Evolutionary conservation across 2,888 invertebrate genomes (phyloP).

Genomic region (Phortica okadai): DNA sequence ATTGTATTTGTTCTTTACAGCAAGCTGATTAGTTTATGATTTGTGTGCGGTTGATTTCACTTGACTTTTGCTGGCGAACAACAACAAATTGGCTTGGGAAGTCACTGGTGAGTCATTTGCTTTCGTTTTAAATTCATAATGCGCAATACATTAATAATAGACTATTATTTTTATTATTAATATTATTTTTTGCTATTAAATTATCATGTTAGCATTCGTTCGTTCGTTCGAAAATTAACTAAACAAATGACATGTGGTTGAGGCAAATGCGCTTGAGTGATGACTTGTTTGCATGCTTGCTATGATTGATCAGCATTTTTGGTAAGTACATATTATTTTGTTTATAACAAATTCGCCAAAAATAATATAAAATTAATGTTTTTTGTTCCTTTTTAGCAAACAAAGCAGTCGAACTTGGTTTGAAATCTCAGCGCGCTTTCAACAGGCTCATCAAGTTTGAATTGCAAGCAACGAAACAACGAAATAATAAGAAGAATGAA

Average conservation of each 20-base stretch:
- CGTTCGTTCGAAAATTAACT: not conserved
- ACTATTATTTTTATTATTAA: not conserved
- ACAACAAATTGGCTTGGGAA: not conserved
- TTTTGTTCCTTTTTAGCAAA: too few species aligned
- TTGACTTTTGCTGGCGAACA: not conserved
- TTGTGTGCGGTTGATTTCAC: slow-evolving; percentile 4
- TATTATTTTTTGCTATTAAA: not conserved
- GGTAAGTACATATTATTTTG: too few species aligned
- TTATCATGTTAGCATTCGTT: too few species aligned
- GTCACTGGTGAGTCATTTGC: slow-evolving; percentile 10
- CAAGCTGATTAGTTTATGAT: not conserved
- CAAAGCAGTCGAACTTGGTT: too few species aligned
- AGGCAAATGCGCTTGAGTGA: slow-evolving; percentile 1
- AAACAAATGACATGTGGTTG: not conserved
- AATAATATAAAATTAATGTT: too few species aligned
- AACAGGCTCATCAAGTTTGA: slow-evolving; percentile 64
- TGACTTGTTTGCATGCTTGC: too few species aligned
- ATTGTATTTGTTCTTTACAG: not conserved
- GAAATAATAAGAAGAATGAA: slow-evolving; percentile 49
- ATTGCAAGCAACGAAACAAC: slow-evolving; percentile 52
- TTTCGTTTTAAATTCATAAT: slow-evolving; percentile 19
- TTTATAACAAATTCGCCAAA: too few species aligned
- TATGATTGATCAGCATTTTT: too few species aligned
- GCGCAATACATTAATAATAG: slow-evolving; percentile 21
- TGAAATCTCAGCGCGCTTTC: too few species aligned